Percentiles rank a stretch among this genome's conserved stretches.
phyloP scores from a whole-genome alignment of 2,888 invertebrate genomes.

The Tridacna crocea region DNA sequence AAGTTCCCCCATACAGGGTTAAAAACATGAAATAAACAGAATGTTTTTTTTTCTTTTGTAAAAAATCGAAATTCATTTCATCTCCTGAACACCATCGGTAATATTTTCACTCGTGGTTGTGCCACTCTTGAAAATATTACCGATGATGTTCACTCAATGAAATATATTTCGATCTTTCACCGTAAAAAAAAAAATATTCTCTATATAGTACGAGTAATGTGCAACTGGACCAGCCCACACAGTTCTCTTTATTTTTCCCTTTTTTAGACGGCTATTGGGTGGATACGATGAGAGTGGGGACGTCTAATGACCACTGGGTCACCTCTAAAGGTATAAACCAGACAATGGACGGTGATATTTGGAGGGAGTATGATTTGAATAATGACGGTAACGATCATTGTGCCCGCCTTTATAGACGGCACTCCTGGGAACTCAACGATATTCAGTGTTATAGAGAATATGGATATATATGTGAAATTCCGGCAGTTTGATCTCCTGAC shows the following conservation, averaged over 20 bases:
- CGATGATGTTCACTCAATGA: too few relatives aligned
- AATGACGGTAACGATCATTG: not conserved
- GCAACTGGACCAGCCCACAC: not conserved
- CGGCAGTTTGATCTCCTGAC: not conserved
- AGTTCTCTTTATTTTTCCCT: not conserved
- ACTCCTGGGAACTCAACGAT: not conserved
- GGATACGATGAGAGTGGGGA: not conserved
- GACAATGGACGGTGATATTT: not conserved
- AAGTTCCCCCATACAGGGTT: too few relatives aligned
- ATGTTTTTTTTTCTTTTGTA: too few relatives aligned
- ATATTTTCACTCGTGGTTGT: too few relatives aligned
- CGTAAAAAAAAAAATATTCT: too few relatives aligned
- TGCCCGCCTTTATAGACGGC: not conserved
- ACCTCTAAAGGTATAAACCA: not conserved
- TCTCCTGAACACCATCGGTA: too few relatives aligned
- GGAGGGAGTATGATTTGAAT: not conserved
- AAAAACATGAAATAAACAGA: too few relatives aligned
- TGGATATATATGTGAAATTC: not conserved
- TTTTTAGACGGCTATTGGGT: not conserved
- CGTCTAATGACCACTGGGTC: not conserved
- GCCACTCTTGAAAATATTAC: too few relatives aligned
- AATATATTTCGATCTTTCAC: too few relatives aligned
- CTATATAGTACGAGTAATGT: not conserved
- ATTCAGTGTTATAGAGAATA: not conserved
- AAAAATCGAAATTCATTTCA: too few relatives aligned